Evolutionary conservation across 2,113 vertebrate genomes (phyloP), one percentile per base, ranked within the genome.

Genomic region (Eulemur rufifrons): DNA sequence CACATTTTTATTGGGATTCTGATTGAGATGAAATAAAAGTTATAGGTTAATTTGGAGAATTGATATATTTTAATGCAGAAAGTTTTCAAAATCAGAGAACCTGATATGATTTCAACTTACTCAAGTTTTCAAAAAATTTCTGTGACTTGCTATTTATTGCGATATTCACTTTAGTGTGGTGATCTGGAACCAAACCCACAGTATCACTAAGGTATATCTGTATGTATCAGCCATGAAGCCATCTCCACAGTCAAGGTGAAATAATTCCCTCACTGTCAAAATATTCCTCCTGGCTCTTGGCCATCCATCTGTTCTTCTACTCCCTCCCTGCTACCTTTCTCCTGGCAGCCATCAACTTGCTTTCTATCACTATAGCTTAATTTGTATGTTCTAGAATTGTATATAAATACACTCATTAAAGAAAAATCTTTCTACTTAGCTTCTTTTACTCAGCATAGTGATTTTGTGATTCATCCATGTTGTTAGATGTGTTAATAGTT

Each of bases 1-100:
- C 5, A 66, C 27, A 82, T 66, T 20, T 63, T 42, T 39, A 45
- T 63, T 95, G 54, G 25, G 14, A 78, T 94, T 92, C 45, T 95
- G 63, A 88, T 32, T 94, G 45, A 91, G 10, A 73, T 80, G n/a
- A 18, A 80, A 91, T 71, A 83, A 50, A 91, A 73, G 18, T 95
- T 76, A 54, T 39, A 69, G 52, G 47, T 80, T 47, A 84, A 39
- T 85, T 77, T 95, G 29, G 42, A 88, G 47, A 89, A 92, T n/a
- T 66, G 27, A 42, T 29, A 34, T 42, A 32, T 82, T 88, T 87
- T 91, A 94, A 54, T 42, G 71, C 0, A 6, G 0, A 4, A 9
- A 88, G 27, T 52, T 27, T 92, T 84, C 27, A 85, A 80, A 95
- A 85, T 87, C 23, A 81, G 23, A 73, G 18, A 80, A 66, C 39